Evolutionary conservation across 2,797 vertebrate species (phyloP), one percentile per base, ranked within the genome.

Genomic region (Lacerta viridis): DNA sequence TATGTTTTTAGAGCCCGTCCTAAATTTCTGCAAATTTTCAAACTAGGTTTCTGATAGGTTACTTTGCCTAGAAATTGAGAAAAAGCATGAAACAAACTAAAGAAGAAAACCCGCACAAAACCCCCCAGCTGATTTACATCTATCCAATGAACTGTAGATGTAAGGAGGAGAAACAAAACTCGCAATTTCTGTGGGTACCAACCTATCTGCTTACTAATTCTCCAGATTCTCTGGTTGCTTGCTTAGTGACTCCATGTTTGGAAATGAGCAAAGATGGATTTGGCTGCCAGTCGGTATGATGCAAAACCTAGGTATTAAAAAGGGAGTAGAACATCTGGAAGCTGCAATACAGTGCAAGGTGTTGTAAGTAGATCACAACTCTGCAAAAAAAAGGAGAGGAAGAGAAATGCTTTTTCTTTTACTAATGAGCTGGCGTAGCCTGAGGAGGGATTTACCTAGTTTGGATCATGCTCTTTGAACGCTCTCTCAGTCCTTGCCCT

Each of bases 391-490:
- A 25, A n/a, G n/a, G 11, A 13, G 41, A 61, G 3, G 7, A 2
- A 29, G 13, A 0, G 23, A 77, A 82, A 80, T 55, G 50, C 50
- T 55, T 55, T 55, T 55, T 55, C 92, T 88, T 80, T 33, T 18
- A 33, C 23, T 20, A 68, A 8, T 89, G 85, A 93, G 87, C 75
- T 86, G 89, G 27, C 81, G 77, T 39, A 90, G 83, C 87, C 77
- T 90, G 86, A 64, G 13, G 69, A 90, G 76, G 89, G 93, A 91
- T 93, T 92, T 79, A 74, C 55, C 46, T 82, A 84, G 87, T 74
- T 77, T 66, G 68, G 39, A 66, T 66, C 85, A 85, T 79, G 90
- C 85, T 81, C 17, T 90, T 46, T n/a, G 29, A 90, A 64, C 1
- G 64, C 10, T 85, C 77, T 75, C 55, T 36, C 59, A 64, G 2